Conservation (phyloP, 2,113 vertebrate genomes). For the Hippocampus guttulatus region DNA sequence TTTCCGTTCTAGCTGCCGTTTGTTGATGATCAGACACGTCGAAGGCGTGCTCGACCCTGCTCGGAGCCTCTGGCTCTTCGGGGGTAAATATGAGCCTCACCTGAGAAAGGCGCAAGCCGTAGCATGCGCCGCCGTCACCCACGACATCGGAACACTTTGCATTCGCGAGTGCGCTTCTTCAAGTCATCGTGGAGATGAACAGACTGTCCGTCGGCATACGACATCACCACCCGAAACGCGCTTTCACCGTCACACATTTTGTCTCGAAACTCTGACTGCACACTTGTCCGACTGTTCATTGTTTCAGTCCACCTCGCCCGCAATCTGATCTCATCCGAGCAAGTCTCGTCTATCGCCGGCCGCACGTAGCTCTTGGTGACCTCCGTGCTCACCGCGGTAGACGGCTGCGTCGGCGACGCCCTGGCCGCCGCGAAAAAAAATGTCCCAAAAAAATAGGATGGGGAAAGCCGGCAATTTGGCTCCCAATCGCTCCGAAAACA, state of each 20-base stretch:
- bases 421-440: too few relatives aligned
- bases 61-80: conserved; percentile 8
- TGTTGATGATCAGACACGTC: conserved; percentile 53
- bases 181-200: conserved; percentile 35
- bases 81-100: conserved; percentile 43
- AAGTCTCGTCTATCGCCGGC: too few relatives aligned
- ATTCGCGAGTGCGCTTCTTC: neutral
- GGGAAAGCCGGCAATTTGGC: too few relatives aligned
- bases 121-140: neutral
- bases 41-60: conserved; percentile 46
- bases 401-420: too few relatives aligned
- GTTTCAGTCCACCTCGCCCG: neutral
- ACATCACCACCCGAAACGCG: conserved; percentile 34
- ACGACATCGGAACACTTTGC: neutral
- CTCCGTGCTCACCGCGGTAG: too few relatives aligned
- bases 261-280: neutral
- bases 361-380: too few relatives aligned
- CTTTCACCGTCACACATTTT: neutral
- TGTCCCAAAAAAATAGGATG: too few relatives aligned
- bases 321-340: too few relatives aligned
- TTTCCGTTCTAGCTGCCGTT: conserved; percentile 58
- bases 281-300: neutral
- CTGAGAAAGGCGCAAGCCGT: conserved; percentile 51
- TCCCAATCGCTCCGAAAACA: too few relatives aligned
- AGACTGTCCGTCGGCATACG: conserved; percentile 22